Base-by-base conservation (phyloP, 2,888 invertebrate genomes). In the Busseola fusca region DNA sequence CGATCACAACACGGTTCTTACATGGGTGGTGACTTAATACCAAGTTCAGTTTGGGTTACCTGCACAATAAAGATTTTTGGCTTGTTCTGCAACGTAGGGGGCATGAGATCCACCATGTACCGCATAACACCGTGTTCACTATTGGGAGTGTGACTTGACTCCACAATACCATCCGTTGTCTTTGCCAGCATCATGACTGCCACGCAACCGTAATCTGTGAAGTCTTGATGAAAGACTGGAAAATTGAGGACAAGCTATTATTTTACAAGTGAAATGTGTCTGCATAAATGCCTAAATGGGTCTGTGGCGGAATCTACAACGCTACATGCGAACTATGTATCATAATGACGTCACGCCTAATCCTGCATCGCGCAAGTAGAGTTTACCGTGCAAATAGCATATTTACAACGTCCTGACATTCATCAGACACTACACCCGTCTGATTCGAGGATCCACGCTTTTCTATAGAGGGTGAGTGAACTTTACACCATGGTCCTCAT, bases 191-290 rank as follows among this genome's bases (percentile, higher is more conserved):
- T 72, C 57, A 85, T 81, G 5, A 84, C 60, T n/a, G 66, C 83
- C 25, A 79, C 78, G 45, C 76, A 74, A 9, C 84, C 84, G 25
- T 84, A 84, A 10, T 74, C 74, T 10, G 83, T 72, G 54, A 84
- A 84, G 62, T 84, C 81, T 12, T 64, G 64, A 21, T 80, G 70
- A 34, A 80, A 80, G 58, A 80, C 80, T 80, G 60, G 5, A 60
- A 59, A 45, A 45, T 42, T 10, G n/a, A 48, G 3, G 21, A 1
- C 25, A 50, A 3, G 14, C 25, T 69, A 14, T 66, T n/a, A 34
- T 34, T n/a, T 34, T 34, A 37, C 34, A n/a, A 37, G n/a, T 37
- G 37, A 4, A 21, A 34, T 21, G 30, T 16, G 5, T 59, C n/a
- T 25, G 25, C 25, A n/a, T 1, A 50, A 9, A 21, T 21, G 18